Conservation (phyloP, 2,113 vertebrate species). For the Conger conger region DNA sequence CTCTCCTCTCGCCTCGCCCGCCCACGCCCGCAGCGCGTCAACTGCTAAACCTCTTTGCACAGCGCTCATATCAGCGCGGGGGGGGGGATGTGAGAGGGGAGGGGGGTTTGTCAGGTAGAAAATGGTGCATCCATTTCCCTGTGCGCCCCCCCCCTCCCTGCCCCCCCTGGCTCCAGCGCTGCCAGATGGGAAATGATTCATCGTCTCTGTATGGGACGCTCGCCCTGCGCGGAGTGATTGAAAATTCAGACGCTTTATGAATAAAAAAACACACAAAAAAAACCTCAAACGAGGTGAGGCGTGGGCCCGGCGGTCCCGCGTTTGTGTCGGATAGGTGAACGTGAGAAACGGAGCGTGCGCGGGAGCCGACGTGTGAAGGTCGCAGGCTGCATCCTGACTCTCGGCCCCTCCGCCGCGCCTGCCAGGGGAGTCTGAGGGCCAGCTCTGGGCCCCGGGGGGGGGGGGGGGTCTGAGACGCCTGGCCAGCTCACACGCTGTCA, state of each 20-base stretch:
- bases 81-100: neutral
- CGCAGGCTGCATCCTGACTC: neutral
- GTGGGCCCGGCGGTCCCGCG: neutral
- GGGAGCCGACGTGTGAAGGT: neutral
- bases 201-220: conserved; percentile 74
- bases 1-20: neutral
- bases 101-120: neutral
- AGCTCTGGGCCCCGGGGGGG: neutral
- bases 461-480: neutral
- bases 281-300: neutral
- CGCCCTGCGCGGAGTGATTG: conserved; percentile 62
- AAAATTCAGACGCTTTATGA: conserved; percentile 59
- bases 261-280: no score
- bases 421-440: neutral
- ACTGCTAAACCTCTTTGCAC: neutral
- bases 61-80: neutral
- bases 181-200: conserved; percentile 81
- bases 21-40: neutral
- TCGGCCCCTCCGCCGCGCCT: neutral
- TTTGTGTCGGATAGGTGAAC: neutral
- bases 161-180: conserved; percentile 26
- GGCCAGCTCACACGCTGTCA: neutral
- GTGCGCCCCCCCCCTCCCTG: neutral
- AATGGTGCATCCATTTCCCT: conserved; percentile 55
- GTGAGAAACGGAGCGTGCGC: neutral